Evolutionary conservation across 2,888 invertebrate species (phyloP).

Genomic region (Allacma fusca): DNA sequence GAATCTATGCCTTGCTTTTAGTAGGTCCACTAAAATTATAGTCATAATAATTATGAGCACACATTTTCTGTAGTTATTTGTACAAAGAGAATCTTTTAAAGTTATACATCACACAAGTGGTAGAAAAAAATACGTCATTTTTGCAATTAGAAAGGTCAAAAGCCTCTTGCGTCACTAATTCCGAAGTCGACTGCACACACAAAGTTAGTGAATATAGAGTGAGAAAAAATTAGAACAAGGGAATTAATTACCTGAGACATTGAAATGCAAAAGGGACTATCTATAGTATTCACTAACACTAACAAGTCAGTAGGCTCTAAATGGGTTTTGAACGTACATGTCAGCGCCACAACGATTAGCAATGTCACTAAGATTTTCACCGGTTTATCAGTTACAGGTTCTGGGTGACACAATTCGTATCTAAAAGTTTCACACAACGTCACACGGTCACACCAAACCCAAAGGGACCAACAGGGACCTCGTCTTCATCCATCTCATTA

Average conservation of each 20-base stretch:
- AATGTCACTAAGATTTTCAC: neutral
- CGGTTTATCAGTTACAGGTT: neutral
- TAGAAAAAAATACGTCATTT: no score
- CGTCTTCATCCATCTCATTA: no score
- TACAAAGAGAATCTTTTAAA: no score
- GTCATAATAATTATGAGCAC: no score
- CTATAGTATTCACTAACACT: neutral
- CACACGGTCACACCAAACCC: no score
- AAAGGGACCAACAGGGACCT: no score
- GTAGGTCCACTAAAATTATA: no score
- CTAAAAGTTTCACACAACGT: no score
- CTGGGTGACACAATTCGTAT: no score
- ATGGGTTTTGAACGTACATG: neutral
- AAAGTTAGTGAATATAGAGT: neutral
- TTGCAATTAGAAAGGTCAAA: constrained; percentile 17
- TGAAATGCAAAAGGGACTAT: neutral
- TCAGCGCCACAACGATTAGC: neutral
- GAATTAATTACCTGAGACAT: constrained; percentile 7
- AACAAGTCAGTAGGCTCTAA: neutral
- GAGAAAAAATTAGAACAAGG: neutral
- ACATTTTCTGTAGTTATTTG: no score
- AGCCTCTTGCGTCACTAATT: constrained; percentile 36
- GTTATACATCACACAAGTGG: no score
- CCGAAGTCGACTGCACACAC: neutral
- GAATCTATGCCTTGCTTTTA: no score